A percentile compares a stretch with the other conserved stretches of the same genome.
Evolutionary conservation across 2,888 invertebrate genomes (phyloP).

Genomic region (Drosophila eohydei): DNA sequence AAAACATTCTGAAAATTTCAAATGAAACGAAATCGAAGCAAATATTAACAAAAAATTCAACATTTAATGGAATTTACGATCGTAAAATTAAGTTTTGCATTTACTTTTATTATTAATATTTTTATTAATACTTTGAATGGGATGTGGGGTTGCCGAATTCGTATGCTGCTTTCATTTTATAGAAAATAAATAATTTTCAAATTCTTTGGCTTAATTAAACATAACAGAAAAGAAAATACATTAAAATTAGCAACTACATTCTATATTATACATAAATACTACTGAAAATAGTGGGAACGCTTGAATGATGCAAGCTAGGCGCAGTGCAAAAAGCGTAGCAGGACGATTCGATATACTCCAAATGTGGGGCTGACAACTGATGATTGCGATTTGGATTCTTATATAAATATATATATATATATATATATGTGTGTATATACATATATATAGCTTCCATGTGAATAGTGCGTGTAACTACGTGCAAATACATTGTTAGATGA

Average conservation of each 20-base stretch:
- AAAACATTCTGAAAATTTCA: conserved; percentile 40
- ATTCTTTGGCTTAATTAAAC: conserved; percentile 58
- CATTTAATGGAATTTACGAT: conserved; percentile 31
- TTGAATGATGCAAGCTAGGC: conserved; percentile 1
- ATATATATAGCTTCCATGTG: conserved; percentile 7
- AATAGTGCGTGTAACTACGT: conserved; percentile 19
- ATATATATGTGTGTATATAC: no score
- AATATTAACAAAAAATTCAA: conserved; percentile 25
- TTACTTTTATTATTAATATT: conserved; percentile 6
- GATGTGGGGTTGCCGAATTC: conserved; percentile 15
- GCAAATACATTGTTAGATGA: conserved; percentile 41
- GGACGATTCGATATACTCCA: not conserved
- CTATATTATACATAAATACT: conserved; percentile 22
- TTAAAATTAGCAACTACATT: conserved; percentile 8
- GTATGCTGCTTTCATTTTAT: conserved; percentile 3
- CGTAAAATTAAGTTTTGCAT: conserved; percentile 24
- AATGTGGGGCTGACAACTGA: conserved; percentile 22
- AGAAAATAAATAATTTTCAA: conserved; percentile 17
- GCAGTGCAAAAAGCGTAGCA: conserved; percentile 26
- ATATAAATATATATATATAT: no score
- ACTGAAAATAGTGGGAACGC: conserved; percentile 22
- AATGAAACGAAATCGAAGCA: conserved; percentile 23
- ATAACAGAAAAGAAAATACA: conserved; percentile 22
- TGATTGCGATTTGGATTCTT: conserved; percentile 15
- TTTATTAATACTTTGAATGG: conserved; percentile 43